Conservation (phyloP, 1,140 invertebrate species). For the Lordiphosa clarofinis region DNA sequence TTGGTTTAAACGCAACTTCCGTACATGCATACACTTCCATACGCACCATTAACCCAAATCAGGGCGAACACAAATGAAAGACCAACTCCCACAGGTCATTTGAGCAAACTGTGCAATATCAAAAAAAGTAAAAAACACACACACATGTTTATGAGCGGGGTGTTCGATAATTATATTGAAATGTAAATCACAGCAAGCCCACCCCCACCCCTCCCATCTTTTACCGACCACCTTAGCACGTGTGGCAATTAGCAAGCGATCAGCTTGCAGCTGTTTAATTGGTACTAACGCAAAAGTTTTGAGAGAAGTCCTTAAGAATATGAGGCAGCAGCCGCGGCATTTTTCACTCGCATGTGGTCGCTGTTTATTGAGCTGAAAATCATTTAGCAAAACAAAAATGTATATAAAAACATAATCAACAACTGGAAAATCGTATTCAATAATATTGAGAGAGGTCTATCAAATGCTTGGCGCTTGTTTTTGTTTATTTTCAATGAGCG, state of each 20-base stretch:
- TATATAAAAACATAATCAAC: too few species aligned
- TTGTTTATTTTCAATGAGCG: slow-evolving; percentile 55
- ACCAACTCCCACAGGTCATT: slow-evolving; percentile 57
- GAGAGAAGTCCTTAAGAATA: neutral
- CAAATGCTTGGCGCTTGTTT: slow-evolving; percentile 33
- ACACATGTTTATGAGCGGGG: slow-evolving; percentile 41
- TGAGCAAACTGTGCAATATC: slow-evolving; percentile 58
- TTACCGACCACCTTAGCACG: slow-evolving; percentile 14
- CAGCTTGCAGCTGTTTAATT: slow-evolving; percentile 47
- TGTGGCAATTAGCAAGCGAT: slow-evolving; percentile 43
- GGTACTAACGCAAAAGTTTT: slow-evolving; percentile 25
- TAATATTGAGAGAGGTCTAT: slow-evolving; percentile 28
- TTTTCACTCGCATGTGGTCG: slow-evolving; percentile 17
- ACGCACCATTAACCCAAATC: slow-evolving; percentile 58
- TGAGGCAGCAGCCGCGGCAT: slow-evolving; percentile 1
- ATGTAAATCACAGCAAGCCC: slow-evolving; percentile 41
- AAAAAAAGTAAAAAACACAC: slow-evolving; percentile 46
- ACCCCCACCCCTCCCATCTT: neutral
- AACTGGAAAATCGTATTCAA: slow-evolving; percentile 27
- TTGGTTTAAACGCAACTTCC: slow-evolving; percentile 12
- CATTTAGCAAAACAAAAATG: slow-evolving; percentile 20
- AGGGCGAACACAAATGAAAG: slow-evolving; percentile 33
- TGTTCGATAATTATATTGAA: slow-evolving; percentile 57
- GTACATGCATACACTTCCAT: slow-evolving; percentile 1
- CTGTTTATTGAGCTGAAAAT: slow-evolving; percentile 32